Base-by-base conservation (phyloP, 2,797 vertebrate genomes). In the Acestrorhynchus altus region DNA sequence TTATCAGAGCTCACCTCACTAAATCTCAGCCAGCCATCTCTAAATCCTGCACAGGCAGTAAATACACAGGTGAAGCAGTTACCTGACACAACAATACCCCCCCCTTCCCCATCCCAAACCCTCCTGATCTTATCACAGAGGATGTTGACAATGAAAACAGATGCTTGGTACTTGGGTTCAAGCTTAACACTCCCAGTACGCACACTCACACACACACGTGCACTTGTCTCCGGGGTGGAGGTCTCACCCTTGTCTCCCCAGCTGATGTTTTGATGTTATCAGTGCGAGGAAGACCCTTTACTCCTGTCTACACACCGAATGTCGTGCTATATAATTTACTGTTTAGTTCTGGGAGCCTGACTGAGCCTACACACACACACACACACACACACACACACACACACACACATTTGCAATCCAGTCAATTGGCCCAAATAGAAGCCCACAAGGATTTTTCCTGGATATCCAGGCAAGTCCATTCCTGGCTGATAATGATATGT, bases 1-100 rank as follows among this genome's bases (percentile, higher is more conserved):
- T 97, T 96, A 96, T 97, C 95, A 96, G 93, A 86, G 89, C 89
- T 88, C 92, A 96, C 96, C 96, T 96, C 95, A 94, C 96, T 96
- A 96, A 96, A 96, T 97, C 91, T 94, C 92, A 93, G 92, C 94
- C 95, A 94, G 94, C 95, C 96, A 96, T 96, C 95, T 95, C 90
- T 86, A 90, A 93, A 94, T 90, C 90, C 81, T 67, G 89, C 91
- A 94, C 94, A 92, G 88, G 90, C 90, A 84, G 88, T 89, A 85
- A 89, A 76, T 87, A 85, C 91, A 82, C 87, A 89, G 90, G 91
- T 90, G 90, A 88, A 94, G 90, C 88, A 89, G 86, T 90, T 93
- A 93, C 91, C 90, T 88, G 86, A 83, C 60, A 65, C 18, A 61
- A 86, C 86, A 94, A 95, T 94, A 96, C 92, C 88, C 88, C 57